Percentiles rank a stretch among this genome's conserved stretches.
These are phyloP conservation scores for Ophion ellenae DNA, from an alignment of 2,888 invertebrate genomes.

Conservation along the genomic window DNA sequence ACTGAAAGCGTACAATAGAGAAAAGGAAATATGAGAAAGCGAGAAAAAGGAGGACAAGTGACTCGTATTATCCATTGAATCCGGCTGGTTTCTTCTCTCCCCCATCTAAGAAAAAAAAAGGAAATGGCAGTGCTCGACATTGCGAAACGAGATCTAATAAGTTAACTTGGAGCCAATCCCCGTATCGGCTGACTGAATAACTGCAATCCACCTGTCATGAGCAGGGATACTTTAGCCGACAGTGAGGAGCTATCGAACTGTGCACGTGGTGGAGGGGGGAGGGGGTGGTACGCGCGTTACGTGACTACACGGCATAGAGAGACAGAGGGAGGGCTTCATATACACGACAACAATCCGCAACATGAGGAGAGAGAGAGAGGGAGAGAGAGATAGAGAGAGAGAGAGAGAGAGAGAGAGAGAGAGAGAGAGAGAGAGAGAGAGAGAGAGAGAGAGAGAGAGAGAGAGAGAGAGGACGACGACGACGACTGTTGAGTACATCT, in stretches of 20 bases:
- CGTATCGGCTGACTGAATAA: conserved; percentile 76
- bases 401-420: background rate
- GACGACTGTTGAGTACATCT: conserved; percentile 64
- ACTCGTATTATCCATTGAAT: conserved; percentile 21
- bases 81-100: conserved; percentile 41
- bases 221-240: conserved; percentile 70
- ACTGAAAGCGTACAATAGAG: background rate
- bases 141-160: conserved; percentile 59
- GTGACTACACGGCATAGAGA: conserved; percentile 15
- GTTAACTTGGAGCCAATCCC: conserved; percentile 68
- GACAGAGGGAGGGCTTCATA: conserved; percentile 16
- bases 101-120: conserved; percentile 33
- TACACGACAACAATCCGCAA: conserved; percentile 14
- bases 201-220: conserved; percentile 77
- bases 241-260: conserved; percentile 67
- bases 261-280: conserved; percentile 1
- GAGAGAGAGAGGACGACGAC: background rate
- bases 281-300: conserved; percentile 50
- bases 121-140: conserved; percentile 49
- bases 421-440: background rate
- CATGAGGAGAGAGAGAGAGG: background rate
- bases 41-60: background rate
- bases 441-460: too few relatives aligned
- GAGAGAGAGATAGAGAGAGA: background rate
- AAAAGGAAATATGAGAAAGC: background rate